Evolutionary conservation across 2,888 invertebrate genomes (phyloP).

Genomic region (Thecocarcelia acutangulata): DNA sequence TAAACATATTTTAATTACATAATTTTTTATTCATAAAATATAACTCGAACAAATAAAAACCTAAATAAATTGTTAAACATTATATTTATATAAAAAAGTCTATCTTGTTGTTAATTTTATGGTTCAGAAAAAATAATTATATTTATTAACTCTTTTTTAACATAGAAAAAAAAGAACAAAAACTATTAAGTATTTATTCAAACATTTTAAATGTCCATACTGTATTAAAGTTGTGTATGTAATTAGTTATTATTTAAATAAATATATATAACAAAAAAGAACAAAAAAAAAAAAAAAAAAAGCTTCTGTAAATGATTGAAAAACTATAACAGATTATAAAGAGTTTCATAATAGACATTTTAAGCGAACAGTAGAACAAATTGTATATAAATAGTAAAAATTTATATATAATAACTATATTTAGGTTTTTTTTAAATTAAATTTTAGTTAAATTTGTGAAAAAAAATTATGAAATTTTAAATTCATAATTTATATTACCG

Average conservation of each 20-base stretch:
- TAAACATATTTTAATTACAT: conserved; percentile 32
- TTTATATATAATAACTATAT: conserved; percentile 2
- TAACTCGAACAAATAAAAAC: conserved; percentile 12
- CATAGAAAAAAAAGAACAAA: conserved; percentile 62
- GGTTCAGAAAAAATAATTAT: conserved; percentile 71
- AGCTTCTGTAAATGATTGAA: conserved; percentile 48
- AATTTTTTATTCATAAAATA: conserved; percentile 44
- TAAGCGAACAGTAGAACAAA: conserved; percentile 47
- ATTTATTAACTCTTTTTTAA: conserved; percentile 71
- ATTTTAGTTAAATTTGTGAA: not conserved
- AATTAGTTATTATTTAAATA: conserved; percentile 18
- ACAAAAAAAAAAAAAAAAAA: conserved; percentile 26
- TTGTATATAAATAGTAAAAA: conserved; percentile 55
- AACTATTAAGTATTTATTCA: conserved; percentile 55
- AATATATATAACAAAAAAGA: conserved; percentile 22
- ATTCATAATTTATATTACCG: conserved; percentile 59
- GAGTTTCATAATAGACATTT: conserved; percentile 60
- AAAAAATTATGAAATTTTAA: conserved; percentile 49
- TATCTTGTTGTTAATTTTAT: conserved; percentile 72
- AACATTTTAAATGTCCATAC: conserved; percentile 67
- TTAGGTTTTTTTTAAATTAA: conserved; percentile 25
- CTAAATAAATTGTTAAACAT: conserved; percentile 59
- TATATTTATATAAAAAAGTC: conserved; percentile 56
- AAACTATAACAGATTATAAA: conserved; percentile 54
- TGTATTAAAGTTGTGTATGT: conserved; percentile 32